These are phyloP conservation scores for Meteorus sp. DNA, from an alignment of 1,140 invertebrate genomes.

Conservation along the genomic window DNA sequence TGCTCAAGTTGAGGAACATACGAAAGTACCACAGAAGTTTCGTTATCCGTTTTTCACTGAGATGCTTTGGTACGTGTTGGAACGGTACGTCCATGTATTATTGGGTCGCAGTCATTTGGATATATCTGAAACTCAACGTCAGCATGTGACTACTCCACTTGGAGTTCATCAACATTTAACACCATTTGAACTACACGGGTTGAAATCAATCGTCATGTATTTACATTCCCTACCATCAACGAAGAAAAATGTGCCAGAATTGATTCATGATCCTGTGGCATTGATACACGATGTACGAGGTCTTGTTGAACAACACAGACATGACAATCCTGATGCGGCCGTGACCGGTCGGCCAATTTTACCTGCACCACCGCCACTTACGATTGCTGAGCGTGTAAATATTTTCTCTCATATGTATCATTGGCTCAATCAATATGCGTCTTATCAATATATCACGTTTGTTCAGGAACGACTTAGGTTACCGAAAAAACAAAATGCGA, in stretches of 20 bases:
- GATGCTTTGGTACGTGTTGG: slow-evolving; percentile 97
- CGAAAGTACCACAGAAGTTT: slow-evolving; percentile 94
- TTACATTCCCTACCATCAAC: slow-evolving; percentile 83
- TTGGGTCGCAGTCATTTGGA: slow-evolving; percentile 81
- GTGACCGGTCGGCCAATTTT: slow-evolving; percentile 80
- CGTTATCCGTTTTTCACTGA: slow-evolving; percentile 97
- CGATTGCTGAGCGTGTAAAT: slow-evolving; percentile 49
- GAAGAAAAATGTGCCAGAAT: slow-evolving; percentile 90
- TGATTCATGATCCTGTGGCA: slow-evolving; percentile 86
- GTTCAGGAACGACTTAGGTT: slow-evolving; percentile 45
- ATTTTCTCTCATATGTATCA: too few species aligned
- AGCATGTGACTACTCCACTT: slow-evolving; percentile 42
- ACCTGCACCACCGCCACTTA: slow-evolving; percentile 49
- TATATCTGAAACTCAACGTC: slow-evolving; percentile 48
- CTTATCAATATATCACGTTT: background rate
- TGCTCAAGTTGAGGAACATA: slow-evolving; percentile 91
- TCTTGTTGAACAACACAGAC: slow-evolving; percentile 83
- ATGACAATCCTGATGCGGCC: slow-evolving; percentile 81
- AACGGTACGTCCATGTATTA: slow-evolving; percentile 87
- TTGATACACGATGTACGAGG: slow-evolving; percentile 87
- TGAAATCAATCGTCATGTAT: slow-evolving; percentile 91
- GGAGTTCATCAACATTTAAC: slow-evolving; percentile 73
- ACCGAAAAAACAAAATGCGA: slow-evolving; percentile 44
- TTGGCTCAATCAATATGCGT: too few species aligned
- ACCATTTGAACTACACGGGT: slow-evolving; percentile 82